Evolutionary conservation across 2,888 invertebrate genomes (phyloP).

Genomic region (Eilema caniola): DNA sequence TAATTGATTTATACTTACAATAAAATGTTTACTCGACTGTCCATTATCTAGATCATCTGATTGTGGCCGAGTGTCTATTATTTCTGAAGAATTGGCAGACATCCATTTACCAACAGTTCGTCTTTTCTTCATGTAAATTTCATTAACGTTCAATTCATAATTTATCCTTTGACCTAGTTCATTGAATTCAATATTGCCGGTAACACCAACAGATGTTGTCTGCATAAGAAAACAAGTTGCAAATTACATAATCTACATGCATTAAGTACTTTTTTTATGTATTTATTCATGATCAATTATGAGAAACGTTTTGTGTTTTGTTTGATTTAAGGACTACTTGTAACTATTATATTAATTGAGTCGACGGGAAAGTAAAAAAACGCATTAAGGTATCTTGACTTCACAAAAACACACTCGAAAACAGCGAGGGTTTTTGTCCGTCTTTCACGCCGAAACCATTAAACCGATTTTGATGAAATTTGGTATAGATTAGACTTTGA

Average conservation of each 20-base stretch:
- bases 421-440: too few relatives aligned
- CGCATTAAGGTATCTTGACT: too few relatives aligned
- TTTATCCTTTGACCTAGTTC: conserved; percentile 89
- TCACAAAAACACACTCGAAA: too few relatives aligned
- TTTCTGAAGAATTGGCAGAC: conserved; percentile 82
- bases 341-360: too few relatives aligned
- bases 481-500: too few relatives aligned
- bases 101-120: conserved; percentile 73
- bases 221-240: conserved; percentile 55
- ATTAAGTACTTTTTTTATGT: too few relatives aligned
- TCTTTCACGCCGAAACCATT: too few relatives aligned
- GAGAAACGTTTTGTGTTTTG: too few relatives aligned
- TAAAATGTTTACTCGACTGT: conserved; percentile 87
- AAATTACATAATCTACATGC: not conserved
- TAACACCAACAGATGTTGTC: conserved; percentile 89
- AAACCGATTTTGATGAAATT: too few relatives aligned
- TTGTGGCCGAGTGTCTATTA: conserved; percentile 80
- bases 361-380: too few relatives aligned
- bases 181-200: conserved; percentile 90
- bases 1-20: conserved; percentile 73
- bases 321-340: too few relatives aligned
- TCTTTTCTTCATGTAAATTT: conserved; percentile 71
- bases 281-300: too few relatives aligned
- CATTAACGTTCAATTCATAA: conserved; percentile 90
- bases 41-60: conserved; percentile 70